Conservation (phyloP, 2,113 vertebrate species). For the Plotosus lineatus region DNA sequence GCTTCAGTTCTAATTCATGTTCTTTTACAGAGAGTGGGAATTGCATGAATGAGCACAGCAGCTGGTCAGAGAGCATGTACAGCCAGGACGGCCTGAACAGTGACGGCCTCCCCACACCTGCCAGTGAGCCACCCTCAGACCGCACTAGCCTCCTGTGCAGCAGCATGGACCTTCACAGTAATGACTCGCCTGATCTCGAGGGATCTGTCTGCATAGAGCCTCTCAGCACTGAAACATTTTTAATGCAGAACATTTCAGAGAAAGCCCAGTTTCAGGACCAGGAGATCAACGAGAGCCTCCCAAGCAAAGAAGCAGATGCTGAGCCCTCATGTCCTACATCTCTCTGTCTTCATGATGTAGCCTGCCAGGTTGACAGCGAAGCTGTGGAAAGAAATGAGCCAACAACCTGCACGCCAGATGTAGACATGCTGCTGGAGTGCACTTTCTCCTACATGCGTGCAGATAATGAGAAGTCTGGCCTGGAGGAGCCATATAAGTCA, state of each 20-base stretch:
- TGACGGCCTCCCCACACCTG: slow-evolving; percentile 75
- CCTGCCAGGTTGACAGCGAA: slow-evolving; percentile 35
- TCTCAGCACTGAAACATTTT: slow-evolving; percentile 60
- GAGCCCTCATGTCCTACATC: slow-evolving; percentile 19
- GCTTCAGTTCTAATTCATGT: background rate
- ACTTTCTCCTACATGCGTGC: slow-evolving; percentile 73
- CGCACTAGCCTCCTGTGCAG: slow-evolving; percentile 74
- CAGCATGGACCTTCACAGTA: slow-evolving; percentile 73
- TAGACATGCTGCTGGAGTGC: slow-evolving; percentile 75
- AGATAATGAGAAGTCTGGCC: slow-evolving; percentile 45
- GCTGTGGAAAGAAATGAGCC: slow-evolving; percentile 8
- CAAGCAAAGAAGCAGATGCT: background rate
- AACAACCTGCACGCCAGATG: slow-evolving; percentile 62
- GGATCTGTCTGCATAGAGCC: slow-evolving; percentile 55
- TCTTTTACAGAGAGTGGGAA: slow-evolving; percentile 61
- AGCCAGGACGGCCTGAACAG: slow-evolving; percentile 63
- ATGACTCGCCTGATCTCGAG: slow-evolving; percentile 70
- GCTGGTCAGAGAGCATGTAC: slow-evolving; percentile 72
- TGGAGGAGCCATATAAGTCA: slow-evolving; percentile 59
- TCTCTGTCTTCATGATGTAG: slow-evolving; percentile 48
- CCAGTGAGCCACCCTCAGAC: slow-evolving; percentile 73
- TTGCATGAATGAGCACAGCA: slow-evolving; percentile 65
- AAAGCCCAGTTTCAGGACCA: slow-evolving; percentile 2
- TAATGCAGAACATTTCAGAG: slow-evolving; percentile 63
- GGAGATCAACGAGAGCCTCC: background rate